Evolutionary conservation across 1,140 invertebrate species (phyloP).

Genomic region (Eumeta japonica): DNA sequence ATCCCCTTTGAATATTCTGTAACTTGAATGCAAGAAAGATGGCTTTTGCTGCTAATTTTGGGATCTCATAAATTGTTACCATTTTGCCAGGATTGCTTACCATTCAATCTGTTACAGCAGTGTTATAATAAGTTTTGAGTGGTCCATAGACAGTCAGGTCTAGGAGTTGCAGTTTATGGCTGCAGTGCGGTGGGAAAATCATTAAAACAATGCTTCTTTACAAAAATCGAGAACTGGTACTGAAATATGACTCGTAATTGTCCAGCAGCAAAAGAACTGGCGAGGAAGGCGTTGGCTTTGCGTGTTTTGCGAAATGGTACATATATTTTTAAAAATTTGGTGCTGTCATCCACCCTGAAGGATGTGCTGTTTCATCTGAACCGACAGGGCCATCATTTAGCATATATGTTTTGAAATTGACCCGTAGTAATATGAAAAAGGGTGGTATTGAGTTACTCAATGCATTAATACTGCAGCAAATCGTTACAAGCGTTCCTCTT

Average conservation of each 20-base stretch:
- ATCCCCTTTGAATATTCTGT: no score
- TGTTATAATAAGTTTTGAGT: conserved; percentile 29
- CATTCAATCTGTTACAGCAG: conserved; percentile 12
- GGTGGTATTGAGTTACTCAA: conserved; percentile 37
- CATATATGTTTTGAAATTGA: conserved; percentile 27
- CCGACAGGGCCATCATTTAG: conserved; percentile 17
- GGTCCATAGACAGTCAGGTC: conserved; percentile 30
- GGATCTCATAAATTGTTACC: conserved; percentile 13
- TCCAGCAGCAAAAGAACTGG: conserved; percentile 39
- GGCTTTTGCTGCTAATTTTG: conserved; percentile 8
- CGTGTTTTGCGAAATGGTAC: conserved; percentile 34
- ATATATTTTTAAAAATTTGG: conserved; percentile 23
- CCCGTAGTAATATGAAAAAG: conserved; percentile 41
- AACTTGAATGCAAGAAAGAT: no score
- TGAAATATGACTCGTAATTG: no score
- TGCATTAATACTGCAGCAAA: conserved; percentile 33
- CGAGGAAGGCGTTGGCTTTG: conserved; percentile 20
- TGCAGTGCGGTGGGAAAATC: conserved; percentile 34
- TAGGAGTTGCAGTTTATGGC: no score
- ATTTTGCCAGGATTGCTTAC: conserved; percentile 13
- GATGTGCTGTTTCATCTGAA: conserved; percentile 4
- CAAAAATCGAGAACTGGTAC: no score
- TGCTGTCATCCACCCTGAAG: conserved; percentile 13
- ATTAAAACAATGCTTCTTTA: conserved; percentile 31
- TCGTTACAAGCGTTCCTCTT: conserved; percentile 43